Percentiles rank a stretch among this genome's conserved stretches.
Evolutionary conservation across 2,113 vertebrate genomes (phyloP).

Genomic region (Cyanoliseus patagonus): DNA sequence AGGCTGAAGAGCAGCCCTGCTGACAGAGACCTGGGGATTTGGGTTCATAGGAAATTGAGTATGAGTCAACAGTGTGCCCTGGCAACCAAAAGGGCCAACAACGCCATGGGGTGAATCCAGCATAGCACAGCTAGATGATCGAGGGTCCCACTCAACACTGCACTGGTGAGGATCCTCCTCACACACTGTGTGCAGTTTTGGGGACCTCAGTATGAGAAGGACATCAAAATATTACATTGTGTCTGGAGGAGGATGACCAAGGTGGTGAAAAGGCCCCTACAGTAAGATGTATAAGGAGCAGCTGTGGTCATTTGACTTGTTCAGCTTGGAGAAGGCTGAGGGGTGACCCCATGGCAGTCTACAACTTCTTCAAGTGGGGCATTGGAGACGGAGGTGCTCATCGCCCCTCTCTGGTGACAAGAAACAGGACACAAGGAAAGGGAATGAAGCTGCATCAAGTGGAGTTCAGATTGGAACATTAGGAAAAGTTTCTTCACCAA

Average conservation of each 20-base stretch:
- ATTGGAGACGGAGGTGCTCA: accelerated
- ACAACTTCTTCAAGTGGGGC: not conserved
- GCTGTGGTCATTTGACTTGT: not conserved
- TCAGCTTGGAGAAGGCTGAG: not conserved
- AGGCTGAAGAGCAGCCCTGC: not conserved
- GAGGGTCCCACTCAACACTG: not conserved
- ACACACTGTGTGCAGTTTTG: not conserved
- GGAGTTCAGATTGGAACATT: not conserved
- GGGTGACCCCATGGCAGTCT: accelerated
- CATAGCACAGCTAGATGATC: not conserved
- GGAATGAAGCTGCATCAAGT: not conserved
- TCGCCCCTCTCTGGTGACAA: not conserved
- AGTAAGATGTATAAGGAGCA: accelerated
- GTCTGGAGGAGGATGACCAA: not conserved
- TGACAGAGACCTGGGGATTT: not conserved
- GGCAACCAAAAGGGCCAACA: not conserved
- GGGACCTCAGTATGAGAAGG: not conserved
- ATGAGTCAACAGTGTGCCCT: not conserved
- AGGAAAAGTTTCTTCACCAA: not conserved
- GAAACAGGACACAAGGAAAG: accelerated
- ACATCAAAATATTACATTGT: not conserved
- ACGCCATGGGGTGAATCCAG: not conserved
- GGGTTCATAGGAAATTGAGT: not conserved
- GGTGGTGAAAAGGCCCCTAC: not conserved
- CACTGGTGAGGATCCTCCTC: not conserved